Conservation (phyloP, 30 jellyfish, hydroid and myxozoan species). For the Aurelia aurita region DNA sequence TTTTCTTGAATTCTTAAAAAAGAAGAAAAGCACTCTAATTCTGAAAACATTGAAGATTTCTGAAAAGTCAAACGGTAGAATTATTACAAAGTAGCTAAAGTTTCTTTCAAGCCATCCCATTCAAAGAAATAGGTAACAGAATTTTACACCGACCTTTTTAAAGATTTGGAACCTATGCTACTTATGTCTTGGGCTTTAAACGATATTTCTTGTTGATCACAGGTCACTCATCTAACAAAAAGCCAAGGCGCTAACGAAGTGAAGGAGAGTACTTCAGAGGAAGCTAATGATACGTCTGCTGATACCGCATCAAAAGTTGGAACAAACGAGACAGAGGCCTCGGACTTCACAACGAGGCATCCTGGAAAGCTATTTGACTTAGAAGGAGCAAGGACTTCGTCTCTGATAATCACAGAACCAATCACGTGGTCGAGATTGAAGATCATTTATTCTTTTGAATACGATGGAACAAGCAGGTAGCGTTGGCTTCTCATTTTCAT, state of each 20-base stretch:
- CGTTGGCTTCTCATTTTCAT: neutral
- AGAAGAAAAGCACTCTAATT: no score
- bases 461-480: slow-evolving; percentile 63
- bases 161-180: no score
- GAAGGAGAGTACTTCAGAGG: neutral
- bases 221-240: slow-evolving; percentile 46
- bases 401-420: slow-evolving; percentile 87
- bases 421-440: slow-evolving; percentile 90
- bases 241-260: neutral
- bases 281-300: neutral
- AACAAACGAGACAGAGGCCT: neutral
- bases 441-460: slow-evolving; percentile 93
- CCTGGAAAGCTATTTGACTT: slow-evolving; percentile 72
- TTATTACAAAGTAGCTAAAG: no score
- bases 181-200: neutral
- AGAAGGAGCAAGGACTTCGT: slow-evolving; percentile 71
- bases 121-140: no score
- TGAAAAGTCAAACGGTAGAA: no score
- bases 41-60: no score
- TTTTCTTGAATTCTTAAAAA: no score
- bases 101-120: no score
- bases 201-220: neutral
- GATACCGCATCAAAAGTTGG: neutral
- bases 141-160: no score
- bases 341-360: neutral